Base-by-base conservation (phyloP, 1,140 invertebrate species). In the Luehdorfia chinensis region DNA sequence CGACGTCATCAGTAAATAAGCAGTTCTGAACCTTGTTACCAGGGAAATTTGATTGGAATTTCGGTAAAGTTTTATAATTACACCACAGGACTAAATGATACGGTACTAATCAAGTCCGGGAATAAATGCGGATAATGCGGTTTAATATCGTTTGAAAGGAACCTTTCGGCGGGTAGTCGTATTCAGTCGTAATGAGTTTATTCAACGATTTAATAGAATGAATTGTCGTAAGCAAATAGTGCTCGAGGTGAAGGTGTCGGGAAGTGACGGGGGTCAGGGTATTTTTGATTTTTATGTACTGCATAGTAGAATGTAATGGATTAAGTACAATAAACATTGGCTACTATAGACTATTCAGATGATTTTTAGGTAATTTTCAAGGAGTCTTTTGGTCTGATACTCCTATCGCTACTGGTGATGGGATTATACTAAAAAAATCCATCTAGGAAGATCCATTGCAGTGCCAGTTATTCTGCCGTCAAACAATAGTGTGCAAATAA, bases 131-230 rank as follows among this genome's bases (percentile, higher is more conserved):
- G 77, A 79, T 85, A 85, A 84, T 78, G 77, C 58, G 69, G 72
- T 78, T 74, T 81, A 76, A 84, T 83, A 81, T 81, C 65, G 67
- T 75, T 70, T 76, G 75, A 84, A 85, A 84, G 77, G 71, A 76
- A 34, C 59, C 73, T 81, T 84, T 85, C 81, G 75, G 72, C 75
- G 79, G 71, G 70, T 59, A 72, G 76, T 75, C 71, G 55, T 39
- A 81, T 85, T 84, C 77, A 84, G 19, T 44, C 39, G 57, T 84
- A 85, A 85, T 84, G 77, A 84, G 81, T 81, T 85, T 84, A 86
- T 86, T 86, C 79, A 83, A 57, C 54, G 59, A 25, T 73, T 73
- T 86, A 80, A 86, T 83, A 63, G 79, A 73, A 78, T 84, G 83
- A 86, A 86, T 81, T 72, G 76, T 65, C 51, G 66, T 76, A 71